Evolutionary conservation across 2,113 vertebrate species (phyloP).

Genomic region (Actinemys pallida): DNA sequence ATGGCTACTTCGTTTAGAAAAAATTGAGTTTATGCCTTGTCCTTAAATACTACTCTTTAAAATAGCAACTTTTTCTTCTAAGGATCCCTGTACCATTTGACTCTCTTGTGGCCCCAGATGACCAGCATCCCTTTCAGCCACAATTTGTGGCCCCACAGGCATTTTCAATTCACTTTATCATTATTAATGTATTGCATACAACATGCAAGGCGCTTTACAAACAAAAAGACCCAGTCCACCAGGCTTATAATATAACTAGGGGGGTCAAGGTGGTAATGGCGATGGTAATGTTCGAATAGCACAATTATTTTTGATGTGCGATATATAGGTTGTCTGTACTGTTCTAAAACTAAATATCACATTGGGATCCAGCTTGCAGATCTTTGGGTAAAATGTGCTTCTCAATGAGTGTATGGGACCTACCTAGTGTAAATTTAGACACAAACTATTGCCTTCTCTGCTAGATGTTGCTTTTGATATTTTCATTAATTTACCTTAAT

Average conservation of each 20-base stretch:
- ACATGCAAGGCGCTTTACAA: neutral
- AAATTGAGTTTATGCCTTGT: neutral
- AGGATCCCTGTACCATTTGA: neutral
- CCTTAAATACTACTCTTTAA: neutral
- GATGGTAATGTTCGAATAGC: neutral
- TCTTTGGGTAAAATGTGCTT: neutral
- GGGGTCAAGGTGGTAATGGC: neutral
- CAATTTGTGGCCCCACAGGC: neutral
- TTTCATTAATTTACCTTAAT: too few relatives aligned
- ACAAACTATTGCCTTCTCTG: neutral
- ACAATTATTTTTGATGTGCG: neutral
- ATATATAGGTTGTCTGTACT: neutral
- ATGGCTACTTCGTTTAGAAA: neutral
- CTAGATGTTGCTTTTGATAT: neutral
- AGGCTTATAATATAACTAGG: neutral
- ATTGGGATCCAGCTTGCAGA: neutral
- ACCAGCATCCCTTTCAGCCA: neutral
- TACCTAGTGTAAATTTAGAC: neutral
- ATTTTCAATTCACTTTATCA: neutral
- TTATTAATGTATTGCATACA: neutral
- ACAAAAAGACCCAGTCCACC: neutral
- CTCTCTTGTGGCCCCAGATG: rapidly evolving
- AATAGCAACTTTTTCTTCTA: neutral
- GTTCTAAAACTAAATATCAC: neutral
- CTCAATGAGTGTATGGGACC: neutral